Base-by-base conservation (phyloP, 2,888 invertebrate species). In the Catocala nupta region DNA sequence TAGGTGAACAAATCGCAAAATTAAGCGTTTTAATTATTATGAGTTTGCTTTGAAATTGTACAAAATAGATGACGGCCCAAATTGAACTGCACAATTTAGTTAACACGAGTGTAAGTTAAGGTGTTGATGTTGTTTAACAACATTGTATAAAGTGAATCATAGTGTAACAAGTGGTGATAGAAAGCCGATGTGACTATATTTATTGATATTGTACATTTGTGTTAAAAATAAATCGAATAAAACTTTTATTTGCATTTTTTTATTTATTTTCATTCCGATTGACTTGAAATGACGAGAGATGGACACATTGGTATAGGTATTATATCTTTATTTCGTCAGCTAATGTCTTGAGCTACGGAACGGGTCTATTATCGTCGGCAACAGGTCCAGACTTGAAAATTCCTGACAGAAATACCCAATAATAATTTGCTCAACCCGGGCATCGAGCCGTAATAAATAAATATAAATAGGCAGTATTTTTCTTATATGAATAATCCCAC, bases 191-290 rank as follows among this genome's bases (percentile, higher is more conserved):
- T 91, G 90, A 92, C 88, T 91, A 93, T 92, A 91, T 93, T 93
- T 93, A 93, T 93, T 92, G 90, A 93, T 90, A 92, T 89, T 92
- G 90, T 92, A 92, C 91, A 92, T 92, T 93, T 93, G 92, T 92
- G 93, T 93, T 93, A 87, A 83, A 84, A 93, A 92, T 92, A 92
- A 93, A 93, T 87, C 82, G 78, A 88, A 83, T 87, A 83, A 90
- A 88, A 81, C 68, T 66, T 73, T 47, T 44, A 42, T 60, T 51
- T 64, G 55, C 5, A 67, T 70, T 75, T 74, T 73, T 70, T 60
- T 65, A 51, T 43, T 49, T 55, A 63, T 69, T 63, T 12, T 7
- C 13, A 12, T 11, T 11, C 11, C 43, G 1, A 25, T 25, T 25
- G 25, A 25, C 25, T 4, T 25, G 25, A 3, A 25, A 25, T 25